phyloP scores from a whole-genome alignment of 2,113 vertebrate genomes.

The Ceuthmochares aereus region DNA sequence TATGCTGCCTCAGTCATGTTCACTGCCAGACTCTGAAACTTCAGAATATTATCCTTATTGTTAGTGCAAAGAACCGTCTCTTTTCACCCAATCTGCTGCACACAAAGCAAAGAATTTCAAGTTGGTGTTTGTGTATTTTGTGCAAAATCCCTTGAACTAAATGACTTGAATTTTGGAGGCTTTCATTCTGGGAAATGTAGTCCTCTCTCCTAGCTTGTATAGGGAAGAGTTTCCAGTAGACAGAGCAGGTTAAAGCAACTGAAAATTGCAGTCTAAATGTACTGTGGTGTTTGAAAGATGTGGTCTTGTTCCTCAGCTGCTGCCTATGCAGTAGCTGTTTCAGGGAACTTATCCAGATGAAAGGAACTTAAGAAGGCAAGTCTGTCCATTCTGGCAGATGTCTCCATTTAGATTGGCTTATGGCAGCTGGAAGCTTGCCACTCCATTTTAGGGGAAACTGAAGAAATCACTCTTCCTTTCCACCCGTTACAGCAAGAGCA shows the following conservation, averaged over 20 bases:
- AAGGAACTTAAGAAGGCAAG: neutral
- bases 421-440: neutral
- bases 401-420: neutral
- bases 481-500: neutral
- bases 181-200: neutral
- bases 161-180: neutral
- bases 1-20: neutral
- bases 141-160: neutral
- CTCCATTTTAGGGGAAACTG: neutral
- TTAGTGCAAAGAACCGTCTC: neutral
- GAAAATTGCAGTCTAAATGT: neutral
- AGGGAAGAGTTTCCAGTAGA: neutral
- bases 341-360: neutral
- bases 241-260: neutral
- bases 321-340: neutral
- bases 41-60: neutral
- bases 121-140: neutral
- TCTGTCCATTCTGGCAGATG: neutral
- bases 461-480: neutral
- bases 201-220: neutral
- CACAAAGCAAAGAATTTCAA: neutral
- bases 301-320: neutral
- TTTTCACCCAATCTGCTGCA: neutral
- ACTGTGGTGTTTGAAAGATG: neutral
- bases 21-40: neutral